These are phyloP conservation scores for Itoplectis maculator DNA, from an alignment of 2,888 invertebrate species.

Conservation along the genomic window DNA sequence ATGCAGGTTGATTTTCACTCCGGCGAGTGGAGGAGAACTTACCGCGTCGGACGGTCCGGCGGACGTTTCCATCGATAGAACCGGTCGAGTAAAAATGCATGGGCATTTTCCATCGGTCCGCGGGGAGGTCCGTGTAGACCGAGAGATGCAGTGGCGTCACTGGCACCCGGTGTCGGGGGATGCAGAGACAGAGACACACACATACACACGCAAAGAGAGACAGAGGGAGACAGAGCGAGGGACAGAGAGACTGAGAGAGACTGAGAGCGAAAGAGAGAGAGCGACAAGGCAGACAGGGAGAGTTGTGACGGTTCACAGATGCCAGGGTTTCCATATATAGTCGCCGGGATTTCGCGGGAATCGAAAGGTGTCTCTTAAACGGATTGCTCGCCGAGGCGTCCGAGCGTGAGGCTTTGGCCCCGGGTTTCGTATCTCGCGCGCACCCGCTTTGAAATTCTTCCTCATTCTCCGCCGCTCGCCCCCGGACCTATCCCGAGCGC, in stretches of 20 bases:
- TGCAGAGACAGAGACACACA: neutral
- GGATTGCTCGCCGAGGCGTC: constrained; percentile 72
- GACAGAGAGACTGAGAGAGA: neutral
- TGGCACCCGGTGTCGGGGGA: constrained; percentile 49
- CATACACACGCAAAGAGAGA: no score
- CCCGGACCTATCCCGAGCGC: no score
- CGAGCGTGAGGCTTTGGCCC: constrained; percentile 62
- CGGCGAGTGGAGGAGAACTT: constrained; percentile 9
- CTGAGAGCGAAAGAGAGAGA: neutral
- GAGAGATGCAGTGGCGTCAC: constrained; percentile 42
- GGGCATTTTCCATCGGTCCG: constrained; percentile 39
- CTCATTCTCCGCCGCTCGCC: constrained; percentile 43
- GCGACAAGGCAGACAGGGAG: neutral
- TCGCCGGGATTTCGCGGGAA: constrained; percentile 62
- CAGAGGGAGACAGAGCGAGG: neutral
- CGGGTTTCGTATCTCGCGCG: constrained; percentile 11
- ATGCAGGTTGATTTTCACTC: constrained; percentile 6
- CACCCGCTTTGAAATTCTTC: constrained; percentile 58
- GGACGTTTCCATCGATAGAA: constrained; percentile 53
- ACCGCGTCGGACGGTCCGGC: constrained; percentile 8
- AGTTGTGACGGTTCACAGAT: constrained; percentile 24
- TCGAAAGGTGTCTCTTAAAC: constrained; percentile 71
- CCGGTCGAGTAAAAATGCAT: constrained; percentile 63
- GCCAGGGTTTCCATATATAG: constrained; percentile 22
- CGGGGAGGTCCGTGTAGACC: constrained; percentile 1